Evolutionary conservation across 2,888 invertebrate species (phyloP).

Genomic region (Plagiodera versicolora): DNA sequence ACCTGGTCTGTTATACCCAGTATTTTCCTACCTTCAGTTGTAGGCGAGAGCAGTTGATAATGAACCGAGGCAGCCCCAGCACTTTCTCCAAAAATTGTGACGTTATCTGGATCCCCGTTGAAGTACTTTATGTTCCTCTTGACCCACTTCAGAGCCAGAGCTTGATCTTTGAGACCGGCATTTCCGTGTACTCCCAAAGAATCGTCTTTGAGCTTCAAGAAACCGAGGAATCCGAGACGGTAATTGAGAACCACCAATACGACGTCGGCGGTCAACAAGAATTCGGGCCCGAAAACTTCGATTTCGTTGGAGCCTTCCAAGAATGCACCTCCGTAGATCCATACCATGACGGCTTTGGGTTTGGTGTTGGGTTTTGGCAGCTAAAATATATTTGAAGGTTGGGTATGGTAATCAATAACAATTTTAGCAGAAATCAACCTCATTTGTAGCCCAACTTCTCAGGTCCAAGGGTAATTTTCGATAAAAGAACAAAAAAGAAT

Average conservation of each 20-base stretch:
- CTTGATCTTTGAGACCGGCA: conserved; percentile 59
- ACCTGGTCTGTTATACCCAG: too few relatives aligned
- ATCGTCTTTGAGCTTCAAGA: conserved; percentile 55
- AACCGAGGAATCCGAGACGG: conserved; percentile 57
- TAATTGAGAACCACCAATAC: conserved; percentile 56
- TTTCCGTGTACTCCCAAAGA: conserved; percentile 58
- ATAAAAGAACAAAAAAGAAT: too few relatives aligned
- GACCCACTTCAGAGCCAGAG: conserved; percentile 58
- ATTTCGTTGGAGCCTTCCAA: conserved; percentile 38
- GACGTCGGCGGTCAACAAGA: conserved; percentile 55
- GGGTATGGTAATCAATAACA: too few relatives aligned
- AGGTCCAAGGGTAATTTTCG: too few relatives aligned
- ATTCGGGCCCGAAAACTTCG: conserved; percentile 55
- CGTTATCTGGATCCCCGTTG: conserved; percentile 40
- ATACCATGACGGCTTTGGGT: conserved; percentile 52
- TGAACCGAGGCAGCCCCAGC: conserved; percentile 28
- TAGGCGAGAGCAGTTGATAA: conserved; percentile 22
- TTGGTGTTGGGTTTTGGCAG: too few relatives aligned
- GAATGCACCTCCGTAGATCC: conserved; percentile 53
- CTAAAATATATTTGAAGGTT: too few relatives aligned
- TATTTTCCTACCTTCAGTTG: conserved; percentile 30
- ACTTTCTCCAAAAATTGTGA: conserved; percentile 47
- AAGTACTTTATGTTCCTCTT: conserved; percentile 54
- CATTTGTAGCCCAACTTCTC: too few relatives aligned
- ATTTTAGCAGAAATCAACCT: too few relatives aligned